Evolutionary conservation across 2,888 invertebrate species (phyloP).

Genomic region (Carcina quercana): DNA sequence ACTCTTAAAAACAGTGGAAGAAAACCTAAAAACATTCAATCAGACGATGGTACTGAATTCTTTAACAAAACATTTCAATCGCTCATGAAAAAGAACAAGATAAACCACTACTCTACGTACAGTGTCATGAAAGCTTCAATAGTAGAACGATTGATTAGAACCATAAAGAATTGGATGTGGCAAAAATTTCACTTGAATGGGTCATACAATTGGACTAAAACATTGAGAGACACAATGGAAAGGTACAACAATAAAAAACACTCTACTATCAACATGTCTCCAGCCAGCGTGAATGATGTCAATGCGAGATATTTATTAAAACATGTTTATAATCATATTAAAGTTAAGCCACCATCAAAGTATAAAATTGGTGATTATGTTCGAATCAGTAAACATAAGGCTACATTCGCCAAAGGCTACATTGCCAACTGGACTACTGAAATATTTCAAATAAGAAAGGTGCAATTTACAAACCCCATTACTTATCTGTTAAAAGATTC

Average conservation of each 20-base stretch:
- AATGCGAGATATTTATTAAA: background rate
- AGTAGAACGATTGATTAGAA: constrained; percentile 2
- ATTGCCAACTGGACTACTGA: constrained; percentile 27
- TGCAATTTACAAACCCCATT: background rate
- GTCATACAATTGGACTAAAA: background rate
- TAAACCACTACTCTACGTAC: constrained; percentile 2
- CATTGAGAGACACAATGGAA: background rate
- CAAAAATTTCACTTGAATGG: constrained; percentile 2
- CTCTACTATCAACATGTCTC: constrained; percentile 1
- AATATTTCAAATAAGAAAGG: constrained; percentile 21
- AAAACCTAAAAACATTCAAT: constrained; percentile 13
- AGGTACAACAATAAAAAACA: constrained; percentile 2
- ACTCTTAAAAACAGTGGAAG: background rate
- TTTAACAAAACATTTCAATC: constrained; percentile 3
- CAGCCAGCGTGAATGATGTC: background rate
- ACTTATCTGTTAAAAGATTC: constrained; percentile 2
- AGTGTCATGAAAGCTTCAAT: constrained; percentile 1
- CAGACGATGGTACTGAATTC: constrained; percentile 11
- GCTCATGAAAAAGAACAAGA: background rate
- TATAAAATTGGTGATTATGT: constrained; percentile 18
- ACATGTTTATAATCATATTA: background rate
- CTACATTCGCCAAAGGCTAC: constrained; percentile 20
- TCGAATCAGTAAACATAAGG: constrained; percentile 20
- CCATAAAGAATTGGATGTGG: constrained; percentile 11
- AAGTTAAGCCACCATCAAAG: background rate